phyloP scores from a whole-genome alignment of 1,140 invertebrate genomes.

The Ooceraea biroi region DNA sequence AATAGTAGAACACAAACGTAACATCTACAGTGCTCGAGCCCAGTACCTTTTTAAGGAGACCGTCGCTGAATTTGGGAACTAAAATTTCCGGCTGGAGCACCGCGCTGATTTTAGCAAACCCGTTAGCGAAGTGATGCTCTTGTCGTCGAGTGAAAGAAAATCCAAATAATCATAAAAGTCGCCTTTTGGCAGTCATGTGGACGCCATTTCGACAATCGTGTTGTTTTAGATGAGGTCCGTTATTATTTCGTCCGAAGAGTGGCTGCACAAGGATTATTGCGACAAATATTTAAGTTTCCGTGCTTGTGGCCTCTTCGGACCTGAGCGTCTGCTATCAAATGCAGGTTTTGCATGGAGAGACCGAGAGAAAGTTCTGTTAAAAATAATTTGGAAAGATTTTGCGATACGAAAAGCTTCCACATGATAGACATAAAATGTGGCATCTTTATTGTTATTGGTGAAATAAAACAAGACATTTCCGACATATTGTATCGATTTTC shows the following conservation, averaged over 20 bases:
- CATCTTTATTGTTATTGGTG: too few species aligned
- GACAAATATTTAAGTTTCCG: neutral
- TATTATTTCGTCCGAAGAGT: slow-evolving; percentile 18
- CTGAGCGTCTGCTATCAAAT: neutral
- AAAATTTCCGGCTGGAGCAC: slow-evolving; percentile 46
- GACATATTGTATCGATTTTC: too few species aligned
- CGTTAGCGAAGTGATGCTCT: slow-evolving; percentile 15
- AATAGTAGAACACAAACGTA: slow-evolving; percentile 66
- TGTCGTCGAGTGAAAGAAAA: slow-evolving; percentile 36
- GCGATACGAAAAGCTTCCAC: too few species aligned
- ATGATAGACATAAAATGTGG: too few species aligned
- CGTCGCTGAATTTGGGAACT: slow-evolving; percentile 54
- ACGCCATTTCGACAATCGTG: slow-evolving; percentile 30
- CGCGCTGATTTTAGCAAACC: slow-evolving; percentile 14
- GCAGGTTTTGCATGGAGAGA: too few species aligned
- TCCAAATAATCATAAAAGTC: slow-evolving; percentile 38
- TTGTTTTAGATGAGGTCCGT: neutral
- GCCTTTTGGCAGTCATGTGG: slow-evolving; percentile 19
- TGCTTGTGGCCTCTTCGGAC: neutral
- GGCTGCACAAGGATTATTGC: neutral
- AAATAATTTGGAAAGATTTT: too few species aligned
- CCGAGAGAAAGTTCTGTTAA: too few species aligned
- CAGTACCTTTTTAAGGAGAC: neutral
- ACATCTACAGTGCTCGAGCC: slow-evolving; percentile 35
- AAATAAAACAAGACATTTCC: neutral